A percentile compares a stretch with the other conserved stretches of the same genome.
Evolutionary conservation across 2,888 invertebrate species (phyloP).

Genomic region (Drosophila birchii): DNA sequence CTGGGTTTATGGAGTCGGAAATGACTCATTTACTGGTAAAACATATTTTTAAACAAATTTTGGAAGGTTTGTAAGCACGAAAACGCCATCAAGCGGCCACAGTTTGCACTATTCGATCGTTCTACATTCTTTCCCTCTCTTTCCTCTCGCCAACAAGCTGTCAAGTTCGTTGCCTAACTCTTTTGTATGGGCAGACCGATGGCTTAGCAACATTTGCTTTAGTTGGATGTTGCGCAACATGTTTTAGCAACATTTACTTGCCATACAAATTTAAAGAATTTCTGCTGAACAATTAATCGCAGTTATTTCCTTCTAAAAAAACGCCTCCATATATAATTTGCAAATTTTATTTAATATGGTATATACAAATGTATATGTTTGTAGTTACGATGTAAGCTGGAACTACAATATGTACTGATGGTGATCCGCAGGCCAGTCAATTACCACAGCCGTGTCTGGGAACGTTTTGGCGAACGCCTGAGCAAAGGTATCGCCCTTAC

Average conservation of each 20-base stretch:
- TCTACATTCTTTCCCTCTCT: too few relatives aligned
- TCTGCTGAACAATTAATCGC: background rate
- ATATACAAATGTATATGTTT: background rate
- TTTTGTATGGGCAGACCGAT: too few relatives aligned
- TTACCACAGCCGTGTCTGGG: slow-evolving; percentile 85
- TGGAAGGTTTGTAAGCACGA: too few relatives aligned
- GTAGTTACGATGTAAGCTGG: background rate
- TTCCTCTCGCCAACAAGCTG: too few relatives aligned
- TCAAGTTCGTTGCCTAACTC: too few relatives aligned
- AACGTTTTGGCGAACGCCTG: slow-evolving; percentile 84
- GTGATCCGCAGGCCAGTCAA: slow-evolving; percentile 85
- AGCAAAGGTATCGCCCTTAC: slow-evolving; percentile 83
- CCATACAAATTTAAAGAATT: background rate
- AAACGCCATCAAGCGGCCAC: too few relatives aligned
- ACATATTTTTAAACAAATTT: too few relatives aligned
- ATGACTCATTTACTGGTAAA: too few relatives aligned
- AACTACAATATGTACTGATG: slow-evolving; percentile 78
- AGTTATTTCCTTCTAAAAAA: background rate
- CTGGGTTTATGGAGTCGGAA: too few relatives aligned
- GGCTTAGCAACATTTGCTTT: background rate
- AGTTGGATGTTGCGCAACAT: background rate
- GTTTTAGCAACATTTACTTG: background rate
- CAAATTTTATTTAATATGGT: background rate
- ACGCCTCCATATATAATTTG: background rate
- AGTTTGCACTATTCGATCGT: too few relatives aligned